Evolutionary conservation across 1,140 invertebrate genomes (phyloP), one percentile per base, ranked within the genome.

Genomic region (Parapsyche elsis): DNA sequence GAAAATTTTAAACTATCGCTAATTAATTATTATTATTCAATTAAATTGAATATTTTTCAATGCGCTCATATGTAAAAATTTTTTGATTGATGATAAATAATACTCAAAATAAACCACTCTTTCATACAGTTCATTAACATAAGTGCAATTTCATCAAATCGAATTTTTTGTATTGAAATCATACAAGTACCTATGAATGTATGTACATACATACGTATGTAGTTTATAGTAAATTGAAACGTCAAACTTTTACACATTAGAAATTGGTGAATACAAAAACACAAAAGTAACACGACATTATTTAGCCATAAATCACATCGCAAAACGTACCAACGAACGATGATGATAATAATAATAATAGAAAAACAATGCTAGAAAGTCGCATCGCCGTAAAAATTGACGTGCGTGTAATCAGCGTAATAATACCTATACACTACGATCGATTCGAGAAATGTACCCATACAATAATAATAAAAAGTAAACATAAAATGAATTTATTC

Each of bases 341-440:
- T 21, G 16, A 61, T 19, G 19, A 4, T 12, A 21, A 61, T 21
- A 21, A 61, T 19, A 61, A 4, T 12, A 21, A 21, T 19, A 19
- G 19, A 61, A 61, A n/a, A 61, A 61, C n/a, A 61, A 61, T 21
- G 21, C 57, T 61, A 61, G 57, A 61, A 61, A 61, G 57, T 53
- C 30, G 30, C n/a, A 46, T 46, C 5, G 45, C 45, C 45, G 45
- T 46, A 5, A 46, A 53, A 53, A 19, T 53, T 16, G 49, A 19
- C 16, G 49, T 21, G 16, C 16, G 9, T 16, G 57, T 61, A 61
- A 61, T 21, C 9, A 61, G 57, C 57, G 57, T 61, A 21, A 61
- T 19, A 61, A 61, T 38, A 38, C 30, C n/a, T n/a, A n/a, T n/a
- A n/a, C n/a, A n/a, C n/a, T n/a, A n/a, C 19, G 59, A 64, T 64